Evolutionary conservation across 2,113 vertebrate genomes (phyloP), one percentile per base, ranked within the genome.

Genomic region (Hippocampus zosterae): DNA sequence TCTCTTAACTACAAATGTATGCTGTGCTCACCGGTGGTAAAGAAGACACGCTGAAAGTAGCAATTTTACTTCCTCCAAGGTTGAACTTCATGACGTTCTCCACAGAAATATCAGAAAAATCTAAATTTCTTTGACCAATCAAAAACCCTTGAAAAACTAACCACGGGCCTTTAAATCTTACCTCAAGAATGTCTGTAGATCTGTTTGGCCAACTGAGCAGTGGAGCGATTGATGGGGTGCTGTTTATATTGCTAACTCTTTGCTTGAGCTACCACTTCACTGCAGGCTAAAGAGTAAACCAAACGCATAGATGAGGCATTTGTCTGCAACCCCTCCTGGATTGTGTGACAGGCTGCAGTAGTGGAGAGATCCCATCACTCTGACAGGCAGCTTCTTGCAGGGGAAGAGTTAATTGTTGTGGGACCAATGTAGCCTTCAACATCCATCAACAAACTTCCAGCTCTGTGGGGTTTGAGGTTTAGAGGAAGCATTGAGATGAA

Each of bases 401-500:
- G 72, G 89, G 85, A 87, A 85, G 84, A 92, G 90, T 89, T 92
- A 92, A 92, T 92, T 91, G 90, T 87, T 91, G 85, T 87, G 88
- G 91, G 90, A 91, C 87, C 72, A 18, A 73, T 78, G 78, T 71
- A 79, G 85, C 84, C 74, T 88, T 91, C 89, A 79, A 85, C 83
- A 91, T 90, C 87, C 85, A 88, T 91, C 89, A 90, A 77, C 87
- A 81, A 82, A 64, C 84, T 88, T 81, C 78, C 64, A 83, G 85
- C 82, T 84, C 77, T 44, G 65, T 76, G 74, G 79, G 74, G 85
- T 80, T 88, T 79, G 84, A 83, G 85, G 85, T 87, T 65, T 85
- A 81, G 81, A 75, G 80, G 83, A 79, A 80, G 81, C 73, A 62
- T 63, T 68, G 59, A 82, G 80, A 81, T 73, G 70, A 64, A 65